Percentiles rank a stretch among this genome's conserved stretches.
Evolutionary conservation across 2,797 vertebrate species (phyloP).

Genomic region (Chelonia mydas): DNA sequence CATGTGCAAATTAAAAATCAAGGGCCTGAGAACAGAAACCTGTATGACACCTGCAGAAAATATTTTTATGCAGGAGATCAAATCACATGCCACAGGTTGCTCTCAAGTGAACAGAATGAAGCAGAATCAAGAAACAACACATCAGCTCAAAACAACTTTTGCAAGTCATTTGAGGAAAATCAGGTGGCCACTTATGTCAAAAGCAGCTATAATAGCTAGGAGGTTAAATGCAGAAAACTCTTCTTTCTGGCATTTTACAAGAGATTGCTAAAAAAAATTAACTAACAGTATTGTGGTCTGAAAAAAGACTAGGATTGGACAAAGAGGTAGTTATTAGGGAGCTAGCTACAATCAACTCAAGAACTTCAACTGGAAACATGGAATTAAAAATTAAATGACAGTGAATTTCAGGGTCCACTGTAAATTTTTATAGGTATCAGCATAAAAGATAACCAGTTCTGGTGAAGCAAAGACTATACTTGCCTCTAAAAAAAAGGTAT

Average conservation of each 20-base stretch:
- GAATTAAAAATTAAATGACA: not conserved
- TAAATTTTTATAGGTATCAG: not conserved
- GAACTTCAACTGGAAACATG: not conserved
- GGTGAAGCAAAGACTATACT: not conserved
- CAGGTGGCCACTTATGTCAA: not conserved
- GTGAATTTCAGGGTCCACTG: not conserved
- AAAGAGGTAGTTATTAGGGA: not conserved
- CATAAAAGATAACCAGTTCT: not conserved
- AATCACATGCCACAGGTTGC: not conserved
- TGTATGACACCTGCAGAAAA: constrained; percentile 33
- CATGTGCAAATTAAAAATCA: constrained; percentile 46
- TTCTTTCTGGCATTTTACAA: not conserved
- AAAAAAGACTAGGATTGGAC: not conserved
- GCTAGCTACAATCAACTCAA: not conserved
- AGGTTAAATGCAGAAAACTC: constrained; percentile 10
- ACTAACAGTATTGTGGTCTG: not conserved
- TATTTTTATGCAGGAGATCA: not conserved
- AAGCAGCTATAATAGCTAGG: not conserved
- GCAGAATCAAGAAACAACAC: constrained; percentile 32
- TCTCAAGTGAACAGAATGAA: not conserved
- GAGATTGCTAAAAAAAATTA: not conserved
- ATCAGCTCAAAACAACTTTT: constrained; percentile 5
- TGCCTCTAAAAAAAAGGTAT: not conserved
- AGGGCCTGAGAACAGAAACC: constrained; percentile 16
- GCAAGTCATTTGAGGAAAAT: not conserved